Evolutionary conservation across 2,797 vertebrate species (phyloP).

Genomic region (Mormyrops boulengeri): DNA sequence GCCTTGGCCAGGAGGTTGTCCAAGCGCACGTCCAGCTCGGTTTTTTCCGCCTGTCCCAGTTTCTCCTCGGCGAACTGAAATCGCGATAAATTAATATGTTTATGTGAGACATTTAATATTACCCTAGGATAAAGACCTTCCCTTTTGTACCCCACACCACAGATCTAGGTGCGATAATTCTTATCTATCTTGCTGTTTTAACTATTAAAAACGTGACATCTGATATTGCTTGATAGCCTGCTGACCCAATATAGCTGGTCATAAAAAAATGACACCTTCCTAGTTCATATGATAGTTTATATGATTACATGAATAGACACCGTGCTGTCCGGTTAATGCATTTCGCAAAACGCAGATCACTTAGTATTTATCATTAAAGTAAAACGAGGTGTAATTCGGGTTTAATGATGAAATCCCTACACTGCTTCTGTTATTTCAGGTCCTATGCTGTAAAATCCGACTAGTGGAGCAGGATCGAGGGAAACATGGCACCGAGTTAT

Average conservation of each 20-base stretch:
- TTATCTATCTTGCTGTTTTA: not conserved
- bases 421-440: not conserved
- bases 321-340: not conserved
- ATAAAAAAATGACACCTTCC: not conserved
- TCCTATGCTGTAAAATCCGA: not conserved
- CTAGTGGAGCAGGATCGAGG: not conserved
- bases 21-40: constrained; percentile 79
- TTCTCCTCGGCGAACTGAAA: constrained; percentile 87
- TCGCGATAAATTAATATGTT: not conserved
- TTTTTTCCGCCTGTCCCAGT: constrained; percentile 85
- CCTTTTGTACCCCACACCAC: not conserved
- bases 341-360: not conserved
- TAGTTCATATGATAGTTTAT: not conserved
- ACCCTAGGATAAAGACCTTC: not conserved
- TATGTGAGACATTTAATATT: not conserved
- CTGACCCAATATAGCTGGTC: not conserved
- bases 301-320: not conserved
- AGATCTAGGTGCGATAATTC: not conserved
- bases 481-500: not conserved
- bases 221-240: not conserved
- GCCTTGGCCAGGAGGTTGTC: constrained; percentile 79
- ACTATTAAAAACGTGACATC: not conserved
- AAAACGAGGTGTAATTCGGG: not conserved
- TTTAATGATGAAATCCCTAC: not conserved
- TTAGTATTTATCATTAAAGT: not conserved